Evolutionary conservation across 2,888 invertebrate genomes (phyloP).

Genomic region (Abrostola triplasia): DNA sequence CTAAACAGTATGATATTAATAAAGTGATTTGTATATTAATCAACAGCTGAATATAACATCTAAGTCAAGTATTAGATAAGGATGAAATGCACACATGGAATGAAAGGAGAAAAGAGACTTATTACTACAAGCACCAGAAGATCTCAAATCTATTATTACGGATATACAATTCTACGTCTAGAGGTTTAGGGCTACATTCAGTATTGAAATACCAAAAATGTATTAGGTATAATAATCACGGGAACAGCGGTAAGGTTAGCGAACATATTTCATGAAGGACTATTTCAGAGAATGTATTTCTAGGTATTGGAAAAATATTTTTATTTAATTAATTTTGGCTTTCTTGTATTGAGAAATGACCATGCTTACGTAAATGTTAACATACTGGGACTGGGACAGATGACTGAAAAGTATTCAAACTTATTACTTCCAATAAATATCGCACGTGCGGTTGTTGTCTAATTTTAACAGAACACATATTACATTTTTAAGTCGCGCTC

Average conservation of each 20-base stretch:
- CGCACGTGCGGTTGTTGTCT: conserved; percentile 41
- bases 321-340: too few species aligned
- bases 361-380: too few species aligned
- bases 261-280: neutral
- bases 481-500: conserved; percentile 36
- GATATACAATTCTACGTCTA: conserved; percentile 64
- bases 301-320: too few species aligned
- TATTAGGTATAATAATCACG: conserved; percentile 31
- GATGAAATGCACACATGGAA: conserved; percentile 80
- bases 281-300: too few species aligned
- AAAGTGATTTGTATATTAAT: conserved; percentile 31
- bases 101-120: conserved; percentile 79
- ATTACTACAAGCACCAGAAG: conserved; percentile 86
- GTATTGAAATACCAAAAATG: conserved; percentile 54
- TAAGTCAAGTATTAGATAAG: conserved; percentile 51
- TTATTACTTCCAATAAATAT: conserved; percentile 12
- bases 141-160: conserved; percentile 72
- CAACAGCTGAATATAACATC: conserved; percentile 32
- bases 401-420: neutral
- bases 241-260: conserved; percentile 34
- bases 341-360: too few species aligned
- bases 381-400: neutral
- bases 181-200: conserved; percentile 56
- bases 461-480: conserved; percentile 39
- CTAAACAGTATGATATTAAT: conserved; percentile 30